Base-by-base conservation (phyloP, 2,888 invertebrate species). In the Thyatira batis region DNA sequence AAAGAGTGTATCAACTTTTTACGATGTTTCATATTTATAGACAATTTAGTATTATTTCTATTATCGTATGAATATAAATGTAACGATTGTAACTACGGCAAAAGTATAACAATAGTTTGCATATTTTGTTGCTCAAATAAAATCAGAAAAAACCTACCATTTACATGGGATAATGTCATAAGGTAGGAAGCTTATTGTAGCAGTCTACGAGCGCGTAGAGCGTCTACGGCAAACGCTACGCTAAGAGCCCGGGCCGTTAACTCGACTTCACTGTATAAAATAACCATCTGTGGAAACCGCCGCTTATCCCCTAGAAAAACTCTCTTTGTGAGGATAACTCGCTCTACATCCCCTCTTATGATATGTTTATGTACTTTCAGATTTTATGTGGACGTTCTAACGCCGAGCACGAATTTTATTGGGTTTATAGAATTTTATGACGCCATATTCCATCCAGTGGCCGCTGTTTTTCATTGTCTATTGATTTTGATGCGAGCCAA, bases 361-460 rank as follows among this genome's bases (percentile, higher is more conserved):
- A 91, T 91, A 92, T 91, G 92, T 92, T 91, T 92, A 91, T 90
- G 91, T 91, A 90, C 90, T 90, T 88, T 86, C 80, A 84, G 90
- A 90, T 91, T 91, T 92, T 91, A 92, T 91, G 90, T 85, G 91
- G 84, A 84, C 87, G 87, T 91, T 91, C 88, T 85, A 82, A 91
- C 88, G 89, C 91, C 67, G 75, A 81, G 90, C 91, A 91, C 91
- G 91, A 89, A 83, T 90, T 91, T 92, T 92, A 91, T 91, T 88
- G 89, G 85, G 85, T 84, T 91, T 90, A 90, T 91, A 92, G 90
- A 91, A 90, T 92, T 91, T 92, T 92, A 91, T 88, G 87, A 78
- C 76, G 76, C 83, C 79, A 84, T 89, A 87, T 84, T 79, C 80
- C 80, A 84, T 78, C 78, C 80, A 85, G 84, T 87, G 87, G 87